phyloP scores from a whole-genome alignment of 2,113 vertebrate species.

The Odocoileus virginianus region DNA sequence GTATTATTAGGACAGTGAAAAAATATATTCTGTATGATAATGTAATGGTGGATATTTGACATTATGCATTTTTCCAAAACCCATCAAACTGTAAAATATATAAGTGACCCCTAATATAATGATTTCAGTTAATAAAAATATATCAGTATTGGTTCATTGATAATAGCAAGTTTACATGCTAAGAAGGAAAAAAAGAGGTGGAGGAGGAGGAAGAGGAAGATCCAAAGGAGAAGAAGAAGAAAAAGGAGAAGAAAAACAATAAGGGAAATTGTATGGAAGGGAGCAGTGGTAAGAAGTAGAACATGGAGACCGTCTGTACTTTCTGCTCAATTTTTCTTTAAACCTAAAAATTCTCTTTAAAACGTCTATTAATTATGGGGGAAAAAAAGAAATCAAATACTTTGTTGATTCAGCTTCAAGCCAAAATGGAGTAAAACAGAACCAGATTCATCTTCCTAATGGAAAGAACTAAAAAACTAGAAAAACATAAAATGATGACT shows the following conservation, averaged over 20 bases:
- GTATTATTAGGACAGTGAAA: not conserved
- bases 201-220: not conserved
- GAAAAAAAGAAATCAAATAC: not conserved
- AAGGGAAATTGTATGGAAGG: not conserved
- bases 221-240: not conserved
- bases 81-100: not conserved
- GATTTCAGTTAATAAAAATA: not conserved
- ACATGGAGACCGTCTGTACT: not conserved
- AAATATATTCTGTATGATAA: not conserved
- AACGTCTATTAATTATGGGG: not conserved
- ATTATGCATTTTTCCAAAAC: not conserved
- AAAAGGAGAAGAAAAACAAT: not conserved
- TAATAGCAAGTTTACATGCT: not conserved
- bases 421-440: not conserved
- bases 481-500: not conserved
- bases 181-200: not conserved
- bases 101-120: not conserved
- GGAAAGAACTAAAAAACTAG: not conserved
- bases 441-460: not conserved
- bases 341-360: not conserved
- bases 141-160: not conserved
- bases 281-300: not conserved
- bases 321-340: not conserved
- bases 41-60: not conserved
- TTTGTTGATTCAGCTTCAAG: not conserved